Evolutionary conservation across 2,797 vertebrate species (phyloP).

Genomic region (Sylvia borin): DNA sequence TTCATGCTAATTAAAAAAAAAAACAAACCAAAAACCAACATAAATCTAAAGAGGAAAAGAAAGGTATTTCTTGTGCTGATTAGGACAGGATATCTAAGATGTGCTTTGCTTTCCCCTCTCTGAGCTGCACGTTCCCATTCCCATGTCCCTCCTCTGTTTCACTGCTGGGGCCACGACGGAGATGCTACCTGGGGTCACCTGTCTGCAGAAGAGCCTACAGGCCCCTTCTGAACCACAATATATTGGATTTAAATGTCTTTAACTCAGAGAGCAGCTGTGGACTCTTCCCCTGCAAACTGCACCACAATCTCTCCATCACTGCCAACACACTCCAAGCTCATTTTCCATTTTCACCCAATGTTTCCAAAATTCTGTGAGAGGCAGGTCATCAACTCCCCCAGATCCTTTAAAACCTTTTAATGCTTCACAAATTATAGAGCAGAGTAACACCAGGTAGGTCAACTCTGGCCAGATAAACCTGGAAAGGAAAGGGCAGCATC

Average conservation of each 20-base stretch:
- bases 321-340: background rate
- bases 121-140: background rate
- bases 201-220: background rate
- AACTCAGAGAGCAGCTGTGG: background rate
- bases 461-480: background rate
- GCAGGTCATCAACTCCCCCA: background rate
- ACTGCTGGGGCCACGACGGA: background rate
- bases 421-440: background rate
- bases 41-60: conserved; percentile 63
- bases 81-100: background rate
- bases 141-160: background rate
- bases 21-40: conserved; percentile 55
- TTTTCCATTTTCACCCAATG: background rate
- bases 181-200: background rate
- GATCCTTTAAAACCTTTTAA: background rate
- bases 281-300: background rate
- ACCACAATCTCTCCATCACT: background rate
- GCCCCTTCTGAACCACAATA: background rate
- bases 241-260: background rate
- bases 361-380: background rate
- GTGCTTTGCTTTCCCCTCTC: background rate
- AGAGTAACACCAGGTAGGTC: background rate
- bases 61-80: background rate
- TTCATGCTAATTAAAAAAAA: conserved; percentile 53
- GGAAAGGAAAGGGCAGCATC: background rate